Evolutionary conservation across 2,888 invertebrate genomes (phyloP).

Genomic region (Nephrotoma flavescens): DNA sequence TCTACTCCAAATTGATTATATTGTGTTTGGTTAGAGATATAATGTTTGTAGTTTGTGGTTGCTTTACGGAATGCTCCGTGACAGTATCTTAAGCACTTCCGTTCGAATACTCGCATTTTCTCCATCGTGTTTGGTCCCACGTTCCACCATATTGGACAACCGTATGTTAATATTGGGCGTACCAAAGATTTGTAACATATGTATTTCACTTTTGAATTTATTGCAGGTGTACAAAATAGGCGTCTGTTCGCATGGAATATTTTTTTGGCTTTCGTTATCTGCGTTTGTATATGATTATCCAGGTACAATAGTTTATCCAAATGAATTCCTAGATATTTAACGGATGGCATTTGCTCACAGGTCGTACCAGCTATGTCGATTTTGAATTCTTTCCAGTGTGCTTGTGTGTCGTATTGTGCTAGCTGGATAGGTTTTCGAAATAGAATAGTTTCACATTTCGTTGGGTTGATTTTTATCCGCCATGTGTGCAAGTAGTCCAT

Average conservation of each 20-base stretch:
- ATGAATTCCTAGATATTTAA: neutral
- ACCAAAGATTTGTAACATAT: too few species aligned
- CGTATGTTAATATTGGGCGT: too few species aligned
- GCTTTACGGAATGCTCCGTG: too few species aligned
- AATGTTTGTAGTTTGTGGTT: too few species aligned
- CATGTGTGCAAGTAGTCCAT: neutral
- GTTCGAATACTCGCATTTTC: too few species aligned
- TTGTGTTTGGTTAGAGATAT: too few species aligned
- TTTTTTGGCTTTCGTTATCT: neutral
- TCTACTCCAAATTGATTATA: too few species aligned
- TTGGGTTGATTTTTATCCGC: neutral
- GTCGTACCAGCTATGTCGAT: neutral
- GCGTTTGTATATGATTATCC: neutral
- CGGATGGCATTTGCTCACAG: neutral
- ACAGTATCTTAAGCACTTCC: too few species aligned
- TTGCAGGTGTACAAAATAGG: neutral
- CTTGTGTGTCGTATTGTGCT: neutral
- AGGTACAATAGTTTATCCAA: neutral
- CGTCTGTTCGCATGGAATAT: neutral
- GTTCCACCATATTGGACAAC: too few species aligned
- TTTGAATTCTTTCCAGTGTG: neutral
- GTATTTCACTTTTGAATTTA: neutral
- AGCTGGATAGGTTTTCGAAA: neutral
- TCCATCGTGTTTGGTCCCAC: too few species aligned
- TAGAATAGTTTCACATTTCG: slow-evolving; percentile 4